Base-by-base conservation (phyloP, 2,797 vertebrate genomes). In the Champsocephalus esox region DNA sequence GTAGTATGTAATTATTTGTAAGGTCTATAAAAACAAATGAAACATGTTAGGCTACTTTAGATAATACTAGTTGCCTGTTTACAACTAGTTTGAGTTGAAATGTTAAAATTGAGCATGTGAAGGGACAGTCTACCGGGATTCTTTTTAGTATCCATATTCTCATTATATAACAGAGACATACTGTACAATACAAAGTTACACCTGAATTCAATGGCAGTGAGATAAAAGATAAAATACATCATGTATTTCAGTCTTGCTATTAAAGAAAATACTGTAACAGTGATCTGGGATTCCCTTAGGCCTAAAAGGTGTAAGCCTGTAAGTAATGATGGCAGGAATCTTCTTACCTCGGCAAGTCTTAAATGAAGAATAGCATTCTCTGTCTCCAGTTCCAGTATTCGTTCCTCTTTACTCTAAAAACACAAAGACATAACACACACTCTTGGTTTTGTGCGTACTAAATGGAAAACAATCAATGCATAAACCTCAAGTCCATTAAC, bases 281-380 rank as follows among this genome's bases (percentile, higher is more conserved):
- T 48, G 16, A 62, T 46, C 21, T 49, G 12, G 21, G 32, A 28
- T 21, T 43, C 34, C 4, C 21, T 45, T 3, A 34, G 24, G 34
- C 2, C 38, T 10, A 2, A 2, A 28, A 9, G 38, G 13, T 32
- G 38, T 66, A 76, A 71, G 24, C 43, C 21, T 73, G 32, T 60
- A 14, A 63, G 43, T 55, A 24, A 67, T 64, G 48, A 59, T 56
- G 59, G 5, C 32, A 81, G 46, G 66, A 19, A 57, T 77, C 41
- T 45, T 70, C 84, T 91, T 93, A 97, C 96, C 95, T 96, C 91
- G 1, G 96, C 94, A 62, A 97, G 86, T 70, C 94, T 95, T 80
- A 97, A 91, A 80, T 96, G 96, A 76, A 97, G 96, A 79, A 93
- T 87, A 2, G 96, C 94, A 60, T 97, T 98, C 83, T 97, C 95